Base-by-base conservation (phyloP, 2,113 vertebrate species). In the Lophius piscatorius region DNA sequence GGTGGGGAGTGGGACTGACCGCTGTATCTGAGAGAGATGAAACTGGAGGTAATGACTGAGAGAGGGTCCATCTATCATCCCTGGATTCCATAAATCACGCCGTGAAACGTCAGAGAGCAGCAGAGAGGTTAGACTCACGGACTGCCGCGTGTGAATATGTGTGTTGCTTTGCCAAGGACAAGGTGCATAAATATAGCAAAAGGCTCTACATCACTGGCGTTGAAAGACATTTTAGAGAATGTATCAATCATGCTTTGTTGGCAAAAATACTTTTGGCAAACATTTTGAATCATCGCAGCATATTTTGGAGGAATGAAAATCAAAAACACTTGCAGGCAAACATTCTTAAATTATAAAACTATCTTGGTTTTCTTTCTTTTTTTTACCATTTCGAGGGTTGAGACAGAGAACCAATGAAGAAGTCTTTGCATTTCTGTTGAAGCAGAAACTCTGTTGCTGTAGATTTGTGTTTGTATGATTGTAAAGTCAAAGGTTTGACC, bases 11-110 rank as follows among this genome's bases (percentile, higher is more conserved):
- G 21, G 41, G 42, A n/a, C 21, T 61, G 58, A 76, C 40, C 60
- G 38, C 33, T 24, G 17, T 35, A 55, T 55, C 44, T 14, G 16
- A 13, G 57, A 57, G 61, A 52, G 52, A 82, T 72, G 65, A 70
- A 49, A 72, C 52, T 45, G 59, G 23, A 48, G 39, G 64, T 68
- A 40, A 76, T 59, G 34, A 74, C 48, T 10, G 3, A 21, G 31
- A 47, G 28, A 44, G 33, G 69, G 20, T 4, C 47, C 59, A 68
- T 80, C 52, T 31, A 63, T 80, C 64, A n/a, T 34, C 5, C 0
- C 22, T 20, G 36, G 35, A 36, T 69, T 78, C 60, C 70, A 82
- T 83, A 42, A 80, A 81, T 86, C 64, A 54, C 10, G 8, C 8
- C 41, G 14, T 17, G 56, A 72, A 59, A 81, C 69, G 57, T 64